Base-by-base conservation (phyloP, 2,113 vertebrate species). In the Datnioides undecimradiatus region DNA sequence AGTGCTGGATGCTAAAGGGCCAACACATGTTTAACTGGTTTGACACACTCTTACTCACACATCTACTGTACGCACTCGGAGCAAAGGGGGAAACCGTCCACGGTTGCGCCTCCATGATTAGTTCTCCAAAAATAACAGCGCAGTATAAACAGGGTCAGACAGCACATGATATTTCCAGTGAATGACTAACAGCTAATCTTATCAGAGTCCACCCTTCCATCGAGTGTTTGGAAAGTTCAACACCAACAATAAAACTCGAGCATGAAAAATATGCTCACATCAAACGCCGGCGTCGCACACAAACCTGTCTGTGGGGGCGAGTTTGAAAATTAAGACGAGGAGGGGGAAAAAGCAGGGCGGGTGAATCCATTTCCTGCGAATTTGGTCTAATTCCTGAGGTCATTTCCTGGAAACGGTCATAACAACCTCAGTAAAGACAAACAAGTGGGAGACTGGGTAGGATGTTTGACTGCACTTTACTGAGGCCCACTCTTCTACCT, bases 321-420 rank as follows among this genome's bases (percentile, higher is more conserved):
- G 59, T 70, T 23, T 62, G 31, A 60, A 79, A 27, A 76, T 68
- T 43, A 11, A 62, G 9, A 6, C 16, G 33, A n/a, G 27, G 17
- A 16, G 16, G 48, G 36, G 41, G 51, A 73, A 79, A 62, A 38
- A 19, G 9, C 29, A 66, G 45, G 45, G 33, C 51, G 82, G 83
- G 79, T 60, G 69, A 80, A 83, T 69, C 85, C 55, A 90, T 93
- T 94, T 94, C 90, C 91, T 93, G 33, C 64, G 8, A 54, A 80
- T 55, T 59, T 23, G 19, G 23, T 29, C 74, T 88, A 5, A 91
- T 83, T 92, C 81, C 86, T 89, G 82, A 90, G 89, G 89, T 94
- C 83, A 91, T 87, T 94, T 95, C 93, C 94, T 95, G 91, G 88
- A 93, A 91, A 93, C 40, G 69, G 86, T 88, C 88, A 90, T 46